Evolutionary conservation across 2,797 vertebrate species (phyloP).

Genomic region (Malacoraja senta): DNA sequence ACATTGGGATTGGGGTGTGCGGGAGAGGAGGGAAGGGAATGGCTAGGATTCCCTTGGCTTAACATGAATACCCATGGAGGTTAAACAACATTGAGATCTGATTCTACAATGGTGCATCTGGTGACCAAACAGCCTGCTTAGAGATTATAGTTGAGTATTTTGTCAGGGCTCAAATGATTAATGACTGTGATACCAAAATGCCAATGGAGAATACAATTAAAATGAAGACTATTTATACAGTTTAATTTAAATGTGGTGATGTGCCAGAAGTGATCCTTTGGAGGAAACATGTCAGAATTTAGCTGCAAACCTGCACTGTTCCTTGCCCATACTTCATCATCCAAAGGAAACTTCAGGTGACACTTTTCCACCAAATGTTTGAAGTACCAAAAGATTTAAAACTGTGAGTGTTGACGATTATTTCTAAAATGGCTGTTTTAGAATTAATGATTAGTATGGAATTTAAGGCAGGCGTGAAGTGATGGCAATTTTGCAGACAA

Average conservation of each 20-base stretch:
- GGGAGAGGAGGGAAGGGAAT: neutral
- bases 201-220: neutral
- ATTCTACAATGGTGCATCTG: neutral
- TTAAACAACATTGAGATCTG: too few species aligned
- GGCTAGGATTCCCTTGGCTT: neutral
- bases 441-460: too few species aligned
- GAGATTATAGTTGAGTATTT: neutral
- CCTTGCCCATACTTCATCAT: neutral
- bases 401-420: neutral
- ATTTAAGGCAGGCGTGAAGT: neutral
- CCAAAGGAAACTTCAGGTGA: neutral
- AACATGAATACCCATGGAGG: neutral
- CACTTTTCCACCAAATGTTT: neutral
- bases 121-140: neutral
- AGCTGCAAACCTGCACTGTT: neutral
- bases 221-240: neutral
- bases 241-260: neutral
- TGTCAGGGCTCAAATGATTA: neutral
- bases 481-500: too few species aligned
- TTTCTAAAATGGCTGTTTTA: neutral
- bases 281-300: neutral
- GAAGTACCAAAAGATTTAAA: neutral
- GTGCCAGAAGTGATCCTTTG: neutral
- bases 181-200: neutral
- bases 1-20: too few species aligned